Conservation (phyloP, 2,113 vertebrate species). For the Brachionichthys hirsutus region DNA sequence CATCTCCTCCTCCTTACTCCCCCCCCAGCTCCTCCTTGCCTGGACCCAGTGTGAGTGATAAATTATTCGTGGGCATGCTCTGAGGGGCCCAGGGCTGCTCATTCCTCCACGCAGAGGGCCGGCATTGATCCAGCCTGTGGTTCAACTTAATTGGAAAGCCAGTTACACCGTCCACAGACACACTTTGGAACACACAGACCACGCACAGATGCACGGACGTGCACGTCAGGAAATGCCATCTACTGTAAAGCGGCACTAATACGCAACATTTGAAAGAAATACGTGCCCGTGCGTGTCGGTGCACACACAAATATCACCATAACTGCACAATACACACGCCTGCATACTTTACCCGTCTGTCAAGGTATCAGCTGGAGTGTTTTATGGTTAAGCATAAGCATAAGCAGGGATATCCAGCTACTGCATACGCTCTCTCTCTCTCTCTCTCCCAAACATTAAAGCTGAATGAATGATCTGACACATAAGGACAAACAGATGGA, state of each 20-base stretch:
- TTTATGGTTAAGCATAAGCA: slow-evolving; percentile 10
- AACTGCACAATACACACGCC: slow-evolving; percentile 30
- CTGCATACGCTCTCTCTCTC: background rate
- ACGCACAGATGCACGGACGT: background rate
- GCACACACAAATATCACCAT: slow-evolving; percentile 35
- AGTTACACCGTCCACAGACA: slow-evolving; percentile 76
- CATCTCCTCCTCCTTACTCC: slow-evolving; percentile 44
- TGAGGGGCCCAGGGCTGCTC: slow-evolving; percentile 78
- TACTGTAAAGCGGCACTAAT: slow-evolving; percentile 40
- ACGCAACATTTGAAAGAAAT: slow-evolving; percentile 23
- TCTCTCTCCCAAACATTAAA: background rate
- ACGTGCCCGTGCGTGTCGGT: slow-evolving; percentile 20
- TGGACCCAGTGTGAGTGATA: slow-evolving; percentile 73
- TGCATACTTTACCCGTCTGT: slow-evolving; percentile 2
- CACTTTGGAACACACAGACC: slow-evolving; percentile 58
- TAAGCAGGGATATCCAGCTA: background rate
- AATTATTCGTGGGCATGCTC: slow-evolving; percentile 80
- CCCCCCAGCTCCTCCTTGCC: slow-evolving; percentile 50
- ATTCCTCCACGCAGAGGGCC: slow-evolving; percentile 77
- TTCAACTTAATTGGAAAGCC: slow-evolving; percentile 82
- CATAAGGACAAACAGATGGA: slow-evolving; percentile 20
- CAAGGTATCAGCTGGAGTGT: slow-evolving; percentile 14
- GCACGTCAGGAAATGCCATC: slow-evolving; percentile 23
- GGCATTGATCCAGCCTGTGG: slow-evolving; percentile 78
- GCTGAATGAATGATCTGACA: slow-evolving; percentile 6